A percentile compares a stretch with the other conserved stretches of the same genome.
Conservation (phyloP, 2,113 vertebrate species). For the Rhinolophus ferrumequinum region DNA sequence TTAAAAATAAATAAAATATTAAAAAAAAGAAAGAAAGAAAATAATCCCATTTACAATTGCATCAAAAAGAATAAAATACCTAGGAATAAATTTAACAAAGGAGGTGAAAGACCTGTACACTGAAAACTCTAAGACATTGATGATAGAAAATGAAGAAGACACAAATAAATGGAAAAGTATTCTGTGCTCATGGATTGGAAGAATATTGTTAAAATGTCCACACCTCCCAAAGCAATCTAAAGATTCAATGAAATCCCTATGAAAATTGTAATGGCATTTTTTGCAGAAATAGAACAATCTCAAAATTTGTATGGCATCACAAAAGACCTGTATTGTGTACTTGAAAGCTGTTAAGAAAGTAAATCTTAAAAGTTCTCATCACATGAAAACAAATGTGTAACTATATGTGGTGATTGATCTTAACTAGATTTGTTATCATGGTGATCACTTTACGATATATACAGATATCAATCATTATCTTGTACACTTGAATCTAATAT, state of each 20-base stretch:
- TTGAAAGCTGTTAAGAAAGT: neutral
- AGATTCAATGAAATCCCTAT: neutral
- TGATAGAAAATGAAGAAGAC: neutral
- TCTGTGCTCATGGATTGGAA: neutral
- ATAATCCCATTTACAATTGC: neutral
- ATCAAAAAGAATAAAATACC: neutral
- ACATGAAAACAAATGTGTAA: neutral
- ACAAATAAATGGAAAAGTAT: neutral
- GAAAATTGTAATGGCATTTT: neutral
- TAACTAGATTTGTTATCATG: neutral
- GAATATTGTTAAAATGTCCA: neutral
- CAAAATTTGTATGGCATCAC: neutral
- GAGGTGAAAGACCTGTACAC: neutral
- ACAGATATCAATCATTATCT: neutral
- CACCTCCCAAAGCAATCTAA: neutral
- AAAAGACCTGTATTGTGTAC: neutral
- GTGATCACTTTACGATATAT: neutral
- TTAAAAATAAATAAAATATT: too few species aligned
- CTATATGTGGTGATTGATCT: neutral
- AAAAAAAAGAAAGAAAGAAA: too few species aligned
- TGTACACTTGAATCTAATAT: neutral
- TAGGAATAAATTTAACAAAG: neutral
- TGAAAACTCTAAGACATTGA: neutral
- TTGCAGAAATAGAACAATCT: neutral
- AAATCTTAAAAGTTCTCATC: neutral